Evolutionary conservation across 2,113 vertebrate species (phyloP).

Genomic region (Cololabis saira): DNA sequence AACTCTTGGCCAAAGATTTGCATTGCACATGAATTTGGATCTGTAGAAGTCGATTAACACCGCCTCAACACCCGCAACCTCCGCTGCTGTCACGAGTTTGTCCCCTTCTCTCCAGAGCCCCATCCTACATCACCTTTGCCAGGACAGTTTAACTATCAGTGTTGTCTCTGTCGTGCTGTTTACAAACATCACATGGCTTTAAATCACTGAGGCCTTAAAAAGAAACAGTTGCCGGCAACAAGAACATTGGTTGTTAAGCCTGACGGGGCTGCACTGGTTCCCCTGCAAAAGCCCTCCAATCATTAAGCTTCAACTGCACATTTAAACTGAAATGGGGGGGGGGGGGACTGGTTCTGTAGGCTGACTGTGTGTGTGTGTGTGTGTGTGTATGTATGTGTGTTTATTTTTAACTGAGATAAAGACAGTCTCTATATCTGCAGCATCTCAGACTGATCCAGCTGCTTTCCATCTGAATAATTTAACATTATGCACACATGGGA

Average conservation of each 20-base stretch:
- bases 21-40: slow-evolving; percentile 29
- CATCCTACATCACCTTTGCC: slow-evolving; percentile 4
- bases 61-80: background rate
- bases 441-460: slow-evolving; percentile 18
- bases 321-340: slow-evolving; percentile 29
- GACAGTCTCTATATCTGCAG: slow-evolving; percentile 14
- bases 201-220: slow-evolving; percentile 28
- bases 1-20: slow-evolving; percentile 48
- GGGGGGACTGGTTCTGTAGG: slow-evolving; percentile 5
- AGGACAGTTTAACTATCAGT: slow-evolving; percentile 17
- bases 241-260: slow-evolving; percentile 32
- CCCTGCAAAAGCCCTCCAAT: slow-evolving; percentile 15
- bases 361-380: slow-evolving; percentile 24
- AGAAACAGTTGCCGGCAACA: slow-evolving; percentile 27
- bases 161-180: slow-evolving; percentile 31
- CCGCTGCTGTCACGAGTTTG: slow-evolving; percentile 5
- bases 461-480: slow-evolving; percentile 38
- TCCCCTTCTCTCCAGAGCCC: background rate
- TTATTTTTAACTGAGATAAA: slow-evolving; percentile 12
- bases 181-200: slow-evolving; percentile 28
- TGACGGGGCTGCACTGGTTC: slow-evolving; percentile 29
- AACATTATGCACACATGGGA: slow-evolving; percentile 22
- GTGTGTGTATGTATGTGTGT: slow-evolving; percentile 2
- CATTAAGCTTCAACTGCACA: slow-evolving; percentile 32
- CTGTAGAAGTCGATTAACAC: slow-evolving; percentile 18